A percentile compares a stretch with the other conserved stretches of the same genome.
Conservation (phyloP, 2,113 vertebrate species). For the Rousettus leschenaultii region DNA sequence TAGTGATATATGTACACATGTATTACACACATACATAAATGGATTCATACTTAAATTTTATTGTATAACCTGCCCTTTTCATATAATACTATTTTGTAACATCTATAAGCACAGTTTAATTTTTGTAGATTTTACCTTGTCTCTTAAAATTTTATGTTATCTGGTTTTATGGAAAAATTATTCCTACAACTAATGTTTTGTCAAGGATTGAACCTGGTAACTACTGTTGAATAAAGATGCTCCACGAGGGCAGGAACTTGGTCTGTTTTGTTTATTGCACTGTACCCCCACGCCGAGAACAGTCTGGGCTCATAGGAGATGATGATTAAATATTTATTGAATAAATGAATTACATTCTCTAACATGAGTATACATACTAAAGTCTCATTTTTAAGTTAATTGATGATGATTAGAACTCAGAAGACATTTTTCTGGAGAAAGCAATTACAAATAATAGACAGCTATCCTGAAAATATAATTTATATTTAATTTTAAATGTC, state of each 20-base stretch:
- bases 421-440: background rate
- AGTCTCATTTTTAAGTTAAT: background rate
- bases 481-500: slow-evolving; percentile 8
- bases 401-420: background rate
- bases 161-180: background rate
- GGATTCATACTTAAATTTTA: background rate
- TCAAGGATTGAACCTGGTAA: background rate
- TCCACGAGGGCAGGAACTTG: background rate
- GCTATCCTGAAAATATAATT: background rate
- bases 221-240: background rate
- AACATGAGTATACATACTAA: background rate
- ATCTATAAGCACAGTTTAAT: background rate
- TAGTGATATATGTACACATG: background rate
- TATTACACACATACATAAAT: background rate
- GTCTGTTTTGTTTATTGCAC: background rate
- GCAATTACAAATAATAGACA: background rate
- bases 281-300: background rate
- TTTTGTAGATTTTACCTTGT: background rate
- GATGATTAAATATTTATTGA: background rate
- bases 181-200: background rate
- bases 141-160: background rate
- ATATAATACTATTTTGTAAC: background rate
- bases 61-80: background rate
- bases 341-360: background rate
- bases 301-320: background rate